These are phyloP conservation scores for Rhegmatorhina hoffmannsi DNA, from an alignment of 2,113 vertebrate genomes.

Conservation along the genomic window DNA sequence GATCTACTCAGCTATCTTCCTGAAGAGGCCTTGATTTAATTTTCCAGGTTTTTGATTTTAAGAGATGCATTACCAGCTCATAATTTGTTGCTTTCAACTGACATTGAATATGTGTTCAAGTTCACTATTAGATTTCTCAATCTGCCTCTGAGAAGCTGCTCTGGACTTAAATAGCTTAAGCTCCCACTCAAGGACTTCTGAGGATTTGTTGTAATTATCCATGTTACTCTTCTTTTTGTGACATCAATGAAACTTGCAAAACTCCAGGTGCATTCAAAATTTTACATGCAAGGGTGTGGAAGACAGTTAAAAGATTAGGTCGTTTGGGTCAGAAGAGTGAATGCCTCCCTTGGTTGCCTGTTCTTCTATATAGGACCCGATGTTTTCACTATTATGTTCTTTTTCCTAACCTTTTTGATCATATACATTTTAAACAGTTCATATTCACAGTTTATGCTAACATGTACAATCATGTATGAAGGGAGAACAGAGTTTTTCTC, in stretches of 20 bases:
- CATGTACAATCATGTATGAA: fast-evolving
- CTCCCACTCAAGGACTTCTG: not conserved
- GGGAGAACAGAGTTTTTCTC: not conserved
- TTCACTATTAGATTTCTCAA: not conserved
- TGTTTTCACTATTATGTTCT: not conserved
- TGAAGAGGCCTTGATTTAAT: not conserved
- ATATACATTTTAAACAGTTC: not conserved
- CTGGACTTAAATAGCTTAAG: not conserved
- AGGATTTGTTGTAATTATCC: not conserved
- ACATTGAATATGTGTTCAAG: not conserved
- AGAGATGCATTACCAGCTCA: not conserved
- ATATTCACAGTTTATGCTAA: not conserved
- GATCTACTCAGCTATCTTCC: not conserved
- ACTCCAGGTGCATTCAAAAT: not conserved
- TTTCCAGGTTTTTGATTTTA: constrained; percentile 9
- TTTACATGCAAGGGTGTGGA: not conserved
- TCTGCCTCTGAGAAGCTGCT: not conserved
- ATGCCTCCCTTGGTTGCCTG: not conserved
- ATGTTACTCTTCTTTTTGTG: not conserved
- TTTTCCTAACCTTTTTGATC: not conserved
- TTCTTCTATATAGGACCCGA: not conserved
- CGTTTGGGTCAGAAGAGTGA: not conserved
- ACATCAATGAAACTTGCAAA: not conserved
- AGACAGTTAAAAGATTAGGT: not conserved
- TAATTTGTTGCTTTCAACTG: not conserved